These are phyloP conservation scores for Paedocypris micromegethes DNA, from an alignment of 2,797 vertebrate genomes.

Conservation along the genomic window DNA sequence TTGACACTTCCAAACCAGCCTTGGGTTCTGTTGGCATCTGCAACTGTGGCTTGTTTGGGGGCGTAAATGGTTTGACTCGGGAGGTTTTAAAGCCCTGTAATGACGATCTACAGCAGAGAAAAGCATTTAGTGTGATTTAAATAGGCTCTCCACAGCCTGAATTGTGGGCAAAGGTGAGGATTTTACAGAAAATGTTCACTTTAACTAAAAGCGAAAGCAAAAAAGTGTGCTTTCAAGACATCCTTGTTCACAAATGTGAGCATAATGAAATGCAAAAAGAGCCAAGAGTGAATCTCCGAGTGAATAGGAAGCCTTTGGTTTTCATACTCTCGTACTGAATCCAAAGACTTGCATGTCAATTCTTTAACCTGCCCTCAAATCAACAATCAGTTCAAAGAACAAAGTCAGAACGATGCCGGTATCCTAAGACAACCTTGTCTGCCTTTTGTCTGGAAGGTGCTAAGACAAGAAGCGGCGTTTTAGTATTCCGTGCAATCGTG, in stretches of 20 bases:
- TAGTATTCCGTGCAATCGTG: constrained; percentile 25
- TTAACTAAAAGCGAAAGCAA: constrained; percentile 14
- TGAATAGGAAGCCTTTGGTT: constrained; percentile 3
- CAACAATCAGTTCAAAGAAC: constrained; percentile 14
- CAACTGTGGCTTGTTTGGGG: constrained; percentile 17
- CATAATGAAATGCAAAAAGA: constrained; percentile 28
- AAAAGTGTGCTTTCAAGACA: neutral
- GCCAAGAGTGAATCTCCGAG: constrained; percentile 12
- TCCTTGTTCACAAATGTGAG: constrained; percentile 23
- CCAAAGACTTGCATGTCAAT: neutral
- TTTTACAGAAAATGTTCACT: constrained; percentile 1
- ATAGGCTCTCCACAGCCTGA: constrained; percentile 9
- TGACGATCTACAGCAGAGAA: constrained; percentile 23
- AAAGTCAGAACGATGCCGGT: constrained; percentile 21
- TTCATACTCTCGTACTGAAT: neutral
- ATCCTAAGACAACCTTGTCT: constrained; percentile 28
- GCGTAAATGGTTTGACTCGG: constrained; percentile 21
- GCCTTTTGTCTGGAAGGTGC: constrained; percentile 7
- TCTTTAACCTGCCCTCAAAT: neutral
- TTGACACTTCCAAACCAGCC: neutral
- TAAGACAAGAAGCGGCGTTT: constrained; percentile 16
- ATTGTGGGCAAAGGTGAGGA: constrained; percentile 18
- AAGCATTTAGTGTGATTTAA: constrained; percentile 25
- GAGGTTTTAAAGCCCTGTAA: constrained; percentile 17
- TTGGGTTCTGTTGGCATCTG: neutral